phyloP scores from a whole-genome alignment of 2,113 vertebrate species.

The Melanerpes aurifrons region DNA sequence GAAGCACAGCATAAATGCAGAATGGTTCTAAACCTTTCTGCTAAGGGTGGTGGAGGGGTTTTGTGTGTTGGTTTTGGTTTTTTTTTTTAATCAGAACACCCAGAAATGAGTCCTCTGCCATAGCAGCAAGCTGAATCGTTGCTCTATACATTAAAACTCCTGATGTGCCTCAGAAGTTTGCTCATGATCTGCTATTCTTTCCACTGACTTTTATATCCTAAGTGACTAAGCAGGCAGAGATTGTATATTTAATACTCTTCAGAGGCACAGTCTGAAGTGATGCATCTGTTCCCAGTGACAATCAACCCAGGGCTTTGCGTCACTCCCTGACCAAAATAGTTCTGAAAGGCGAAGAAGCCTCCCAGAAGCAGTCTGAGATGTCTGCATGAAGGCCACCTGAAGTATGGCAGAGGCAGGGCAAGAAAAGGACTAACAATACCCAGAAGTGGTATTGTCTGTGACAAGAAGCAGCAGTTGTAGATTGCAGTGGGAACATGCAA shows the following conservation, averaged over 20 bases:
- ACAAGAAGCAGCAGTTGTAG: accelerated
- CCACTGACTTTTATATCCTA: neutral
- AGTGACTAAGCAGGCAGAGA: neutral
- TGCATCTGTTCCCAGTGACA: neutral
- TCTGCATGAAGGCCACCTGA: neutral
- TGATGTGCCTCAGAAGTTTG: accelerated
- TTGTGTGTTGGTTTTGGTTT: no score
- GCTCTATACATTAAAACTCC: neutral
- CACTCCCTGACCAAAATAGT: neutral
- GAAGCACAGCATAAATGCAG: neutral
- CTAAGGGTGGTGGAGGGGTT: no score
- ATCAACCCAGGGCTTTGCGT: neutral
- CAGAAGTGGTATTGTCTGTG: neutral
- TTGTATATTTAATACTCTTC: neutral
- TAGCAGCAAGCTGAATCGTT: neutral
- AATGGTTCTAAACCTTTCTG: neutral
- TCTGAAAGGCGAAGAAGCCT: neutral
- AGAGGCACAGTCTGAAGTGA: neutral
- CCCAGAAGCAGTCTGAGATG: neutral
- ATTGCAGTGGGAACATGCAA: neutral
- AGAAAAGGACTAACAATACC: neutral
- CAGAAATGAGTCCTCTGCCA: neutral
- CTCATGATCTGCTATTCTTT: neutral
- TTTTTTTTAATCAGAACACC: neutral
- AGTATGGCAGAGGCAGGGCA: neutral